Evolutionary conservation across 2,113 vertebrate genomes (phyloP).

Genomic region (Benitochromis conjunctus): DNA sequence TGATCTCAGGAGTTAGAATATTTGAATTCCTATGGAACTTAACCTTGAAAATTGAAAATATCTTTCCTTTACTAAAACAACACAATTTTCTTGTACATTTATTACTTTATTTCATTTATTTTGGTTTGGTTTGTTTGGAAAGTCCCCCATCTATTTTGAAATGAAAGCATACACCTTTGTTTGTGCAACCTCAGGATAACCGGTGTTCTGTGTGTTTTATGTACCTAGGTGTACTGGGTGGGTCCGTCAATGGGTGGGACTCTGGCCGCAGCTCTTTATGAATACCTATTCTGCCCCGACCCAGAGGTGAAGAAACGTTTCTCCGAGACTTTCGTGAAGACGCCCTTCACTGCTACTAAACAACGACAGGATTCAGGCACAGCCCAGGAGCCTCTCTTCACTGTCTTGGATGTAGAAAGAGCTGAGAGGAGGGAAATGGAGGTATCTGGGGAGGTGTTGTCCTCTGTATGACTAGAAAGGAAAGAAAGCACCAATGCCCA

Average conservation of each 20-base stretch:
- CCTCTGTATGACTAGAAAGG: slow-evolving; percentile 87
- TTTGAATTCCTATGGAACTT: not conserved
- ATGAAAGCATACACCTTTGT: not conserved
- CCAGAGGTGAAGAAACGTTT: slow-evolving; percentile 55
- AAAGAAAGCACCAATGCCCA: slow-evolving; percentile 23
- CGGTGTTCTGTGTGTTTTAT: not conserved
- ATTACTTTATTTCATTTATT: not conserved
- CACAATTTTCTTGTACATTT: fast-evolving
- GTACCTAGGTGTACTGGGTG: slow-evolving; percentile 69
- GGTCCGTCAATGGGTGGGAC: slow-evolving; percentile 64
- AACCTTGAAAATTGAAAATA: not conserved
- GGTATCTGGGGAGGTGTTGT: slow-evolving; percentile 80
- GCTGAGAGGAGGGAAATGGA: slow-evolving; percentile 77
- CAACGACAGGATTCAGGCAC: slow-evolving; percentile 79
- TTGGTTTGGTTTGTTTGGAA: not conserved
- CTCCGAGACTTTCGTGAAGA: slow-evolving; percentile 78
- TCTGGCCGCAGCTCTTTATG: slow-evolving; percentile 63
- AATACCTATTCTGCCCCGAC: slow-evolving; percentile 70
- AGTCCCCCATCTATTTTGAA: not conserved
- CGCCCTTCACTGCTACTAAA: slow-evolving; percentile 72
- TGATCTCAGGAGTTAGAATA: not conserved
- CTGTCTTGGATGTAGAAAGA: slow-evolving; percentile 78
- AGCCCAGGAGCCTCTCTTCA: slow-evolving; percentile 79
- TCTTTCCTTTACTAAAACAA: not conserved
- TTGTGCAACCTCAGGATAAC: fast-evolving